phyloP scores from a whole-genome alignment of 2,797 vertebrate species.

The Myripristis jacobus region DNA sequence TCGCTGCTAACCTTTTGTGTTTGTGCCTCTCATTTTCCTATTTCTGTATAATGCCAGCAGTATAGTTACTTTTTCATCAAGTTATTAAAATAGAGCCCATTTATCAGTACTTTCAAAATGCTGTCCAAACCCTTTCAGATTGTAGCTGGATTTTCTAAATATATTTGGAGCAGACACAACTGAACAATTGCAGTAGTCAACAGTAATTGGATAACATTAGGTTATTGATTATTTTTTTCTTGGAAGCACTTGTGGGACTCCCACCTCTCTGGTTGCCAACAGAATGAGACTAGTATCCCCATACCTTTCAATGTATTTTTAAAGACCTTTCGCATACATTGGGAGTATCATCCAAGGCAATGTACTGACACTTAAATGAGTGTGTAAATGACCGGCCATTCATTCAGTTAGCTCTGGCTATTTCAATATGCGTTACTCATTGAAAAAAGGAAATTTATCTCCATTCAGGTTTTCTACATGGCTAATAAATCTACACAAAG shows the following conservation, averaged over 20 bases:
- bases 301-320: slow-evolving; percentile 50
- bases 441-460: neutral
- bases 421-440: neutral
- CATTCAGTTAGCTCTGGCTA: neutral
- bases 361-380: slow-evolving; percentile 9
- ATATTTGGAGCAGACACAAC: too few relatives aligned
- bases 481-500: neutral
- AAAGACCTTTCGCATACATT: slow-evolving; percentile 46
- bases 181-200: too few relatives aligned
- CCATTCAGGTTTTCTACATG: neutral
- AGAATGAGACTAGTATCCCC: slow-evolving; percentile 4
- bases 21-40: too few relatives aligned
- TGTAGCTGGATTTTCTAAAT: too few relatives aligned
- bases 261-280: neutral
- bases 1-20: too few relatives aligned
- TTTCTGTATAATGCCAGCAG: too few relatives aligned
- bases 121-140: too few relatives aligned
- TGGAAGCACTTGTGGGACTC: slow-evolving; percentile 5
- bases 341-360: slow-evolving; percentile 7
- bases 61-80: too few relatives aligned
- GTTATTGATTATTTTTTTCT: neutral
- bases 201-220: neutral
- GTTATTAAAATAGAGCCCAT: too few relatives aligned
- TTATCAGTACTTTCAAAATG: too few relatives aligned
- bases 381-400: neutral